These are phyloP conservation scores for Rhynchomys soricoides DNA, from an alignment of 2,113 vertebrate genomes.

Conservation along the genomic window DNA sequence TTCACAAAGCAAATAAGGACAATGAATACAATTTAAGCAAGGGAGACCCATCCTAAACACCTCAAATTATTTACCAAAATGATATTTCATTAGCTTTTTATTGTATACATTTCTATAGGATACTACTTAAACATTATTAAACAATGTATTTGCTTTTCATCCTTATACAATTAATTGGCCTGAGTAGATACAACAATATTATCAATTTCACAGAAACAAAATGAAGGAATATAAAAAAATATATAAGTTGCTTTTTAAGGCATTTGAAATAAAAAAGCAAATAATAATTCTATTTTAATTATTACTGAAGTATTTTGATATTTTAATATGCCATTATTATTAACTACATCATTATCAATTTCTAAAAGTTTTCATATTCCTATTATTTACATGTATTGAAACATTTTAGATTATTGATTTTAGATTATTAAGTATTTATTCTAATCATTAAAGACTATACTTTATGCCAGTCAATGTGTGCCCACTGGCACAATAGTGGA, in stretches of 20 bases:
- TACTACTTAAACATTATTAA: neutral
- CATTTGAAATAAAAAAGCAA: neutral
- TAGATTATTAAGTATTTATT: neutral
- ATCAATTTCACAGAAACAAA: neutral
- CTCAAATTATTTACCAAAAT: neutral
- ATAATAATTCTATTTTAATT: neutral
- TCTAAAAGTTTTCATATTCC: neutral
- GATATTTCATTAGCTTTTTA: neutral
- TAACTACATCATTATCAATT: neutral
- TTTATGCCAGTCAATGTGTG: neutral
- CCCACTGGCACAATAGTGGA: neutral
- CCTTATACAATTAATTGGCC: neutral
- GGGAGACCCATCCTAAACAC: neutral
- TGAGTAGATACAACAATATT: too few relatives aligned
- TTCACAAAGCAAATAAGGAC: neutral
- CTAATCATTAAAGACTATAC: neutral
- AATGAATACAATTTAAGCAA: neutral
- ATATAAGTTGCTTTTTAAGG: neutral
- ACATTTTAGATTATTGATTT: neutral
- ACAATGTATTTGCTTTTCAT: neutral
- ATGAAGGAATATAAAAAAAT: neutral
- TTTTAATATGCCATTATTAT: neutral
- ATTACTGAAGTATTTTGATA: neutral
- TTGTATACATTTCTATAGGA: neutral
- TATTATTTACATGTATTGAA: neutral